A percentile compares a stretch with the other conserved stretches of the same genome.
phyloP scores from a whole-genome alignment of 2,888 invertebrate genomes.

The Drosophila austrosaltans region DNA sequence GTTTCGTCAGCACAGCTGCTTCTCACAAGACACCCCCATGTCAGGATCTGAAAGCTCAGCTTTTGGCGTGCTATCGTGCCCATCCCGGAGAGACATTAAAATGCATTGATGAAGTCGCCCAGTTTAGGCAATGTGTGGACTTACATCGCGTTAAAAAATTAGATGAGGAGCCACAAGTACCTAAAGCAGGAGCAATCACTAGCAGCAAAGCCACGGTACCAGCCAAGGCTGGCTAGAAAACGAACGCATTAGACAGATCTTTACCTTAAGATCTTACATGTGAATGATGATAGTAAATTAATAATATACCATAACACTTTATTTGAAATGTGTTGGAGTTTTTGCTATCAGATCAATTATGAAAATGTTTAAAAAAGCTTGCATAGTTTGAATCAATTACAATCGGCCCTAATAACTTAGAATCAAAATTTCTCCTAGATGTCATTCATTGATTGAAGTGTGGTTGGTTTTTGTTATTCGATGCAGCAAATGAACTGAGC shows the following conservation, averaged over 20 bases:
- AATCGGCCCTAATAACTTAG: not conserved
- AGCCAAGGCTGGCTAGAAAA: constrained; percentile 69
- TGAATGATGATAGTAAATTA: constrained; percentile 20
- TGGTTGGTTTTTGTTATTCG: no score
- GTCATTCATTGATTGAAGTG: no score
- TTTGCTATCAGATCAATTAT: not conserved
- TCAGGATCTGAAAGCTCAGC: constrained; percentile 84
- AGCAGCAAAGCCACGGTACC: constrained; percentile 49
- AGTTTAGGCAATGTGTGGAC: constrained; percentile 87
- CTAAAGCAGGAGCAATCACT: constrained; percentile 39
- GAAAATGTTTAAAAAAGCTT: not conserved
- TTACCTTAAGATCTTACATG: constrained; percentile 27
- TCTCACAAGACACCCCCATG: constrained; percentile 85
- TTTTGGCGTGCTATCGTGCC: constrained; percentile 86
- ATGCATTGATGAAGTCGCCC: constrained; percentile 86
- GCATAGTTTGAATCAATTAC: not conserved
- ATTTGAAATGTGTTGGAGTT: not conserved
- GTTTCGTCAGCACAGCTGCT: constrained; percentile 81
- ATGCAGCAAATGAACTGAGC: no score
- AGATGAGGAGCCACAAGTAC: constrained; percentile 43
- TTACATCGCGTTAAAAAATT: constrained; percentile 84
- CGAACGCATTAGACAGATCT: constrained; percentile 17
- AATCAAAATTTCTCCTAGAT: no score
- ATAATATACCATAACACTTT: constrained; percentile 12
- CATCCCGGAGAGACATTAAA: constrained; percentile 86